Evolutionary conservation across 2,888 invertebrate genomes (phyloP).

Genomic region (Nasonia oneida): DNA sequence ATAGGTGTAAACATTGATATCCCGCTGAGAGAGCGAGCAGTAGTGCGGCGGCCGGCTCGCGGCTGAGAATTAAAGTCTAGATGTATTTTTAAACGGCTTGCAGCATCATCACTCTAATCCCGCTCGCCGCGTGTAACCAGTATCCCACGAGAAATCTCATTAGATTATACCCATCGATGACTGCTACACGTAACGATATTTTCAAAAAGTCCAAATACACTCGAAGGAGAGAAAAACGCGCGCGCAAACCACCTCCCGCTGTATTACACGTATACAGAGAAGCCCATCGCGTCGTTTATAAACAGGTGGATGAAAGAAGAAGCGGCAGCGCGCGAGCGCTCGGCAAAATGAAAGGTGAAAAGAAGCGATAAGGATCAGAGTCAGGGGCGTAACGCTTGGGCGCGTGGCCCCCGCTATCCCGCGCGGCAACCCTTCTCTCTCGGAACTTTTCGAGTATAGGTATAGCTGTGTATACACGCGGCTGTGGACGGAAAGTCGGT

Average conservation of each 20-base stretch:
- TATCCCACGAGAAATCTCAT: neutral
- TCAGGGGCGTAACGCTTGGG: constrained; percentile 58
- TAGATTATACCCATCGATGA: neutral
- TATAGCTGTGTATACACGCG: neutral
- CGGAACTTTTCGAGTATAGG: constrained; percentile 8
- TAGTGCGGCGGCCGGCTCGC: constrained; percentile 15
- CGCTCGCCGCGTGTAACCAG: neutral
- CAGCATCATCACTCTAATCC: neutral
- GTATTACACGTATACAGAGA: neutral
- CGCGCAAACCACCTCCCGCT: neutral
- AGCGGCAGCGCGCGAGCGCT: constrained; percentile 2
- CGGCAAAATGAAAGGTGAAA: constrained; percentile 56
- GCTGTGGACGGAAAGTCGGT: constrained; percentile 69
- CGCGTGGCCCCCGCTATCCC: constrained; percentile 43
- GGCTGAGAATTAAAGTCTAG: constrained; percentile 18
- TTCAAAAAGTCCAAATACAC: neutral
- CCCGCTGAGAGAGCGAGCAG: constrained; percentile 36
- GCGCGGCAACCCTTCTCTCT: constrained; percentile 37
- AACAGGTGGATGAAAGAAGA: constrained; percentile 59
- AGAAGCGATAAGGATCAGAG: constrained; percentile 61
- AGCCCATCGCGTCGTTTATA: constrained; percentile 53
- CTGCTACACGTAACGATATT: neutral
- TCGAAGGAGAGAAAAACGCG: neutral
- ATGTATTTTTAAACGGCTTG: constrained; percentile 13
- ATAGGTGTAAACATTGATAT: constrained; percentile 40